phyloP scores from a whole-genome alignment of 1,140 invertebrate species.

The Orius insidiosus region DNA sequence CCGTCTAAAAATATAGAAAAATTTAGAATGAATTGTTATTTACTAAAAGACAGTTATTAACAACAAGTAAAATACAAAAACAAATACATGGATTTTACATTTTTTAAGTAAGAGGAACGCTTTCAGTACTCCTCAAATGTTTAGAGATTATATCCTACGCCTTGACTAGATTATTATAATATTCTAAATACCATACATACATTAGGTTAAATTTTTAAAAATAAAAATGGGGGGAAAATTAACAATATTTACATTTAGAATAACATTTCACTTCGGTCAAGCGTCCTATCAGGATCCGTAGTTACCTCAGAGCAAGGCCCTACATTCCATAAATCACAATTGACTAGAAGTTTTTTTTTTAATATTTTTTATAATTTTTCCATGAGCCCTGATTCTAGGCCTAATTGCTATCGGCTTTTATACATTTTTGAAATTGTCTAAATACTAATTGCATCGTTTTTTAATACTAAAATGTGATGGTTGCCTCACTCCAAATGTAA shows the following conservation, averaged over 20 bases:
- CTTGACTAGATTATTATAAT: constrained; percentile 16
- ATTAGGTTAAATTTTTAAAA: neutral
- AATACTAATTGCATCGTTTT: too few species aligned
- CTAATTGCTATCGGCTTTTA: constrained; percentile 14
- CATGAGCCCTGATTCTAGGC: constrained; percentile 15
- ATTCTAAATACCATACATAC: constrained; percentile 12
- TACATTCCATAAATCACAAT: constrained; percentile 15
- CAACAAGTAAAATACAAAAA: constrained; percentile 8
- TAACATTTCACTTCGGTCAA: constrained; percentile 20
- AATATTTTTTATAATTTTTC: constrained; percentile 9
- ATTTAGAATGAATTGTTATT: constrained; percentile 15
- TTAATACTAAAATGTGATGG: too few species aligned
- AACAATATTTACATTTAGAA: constrained; percentile 25
- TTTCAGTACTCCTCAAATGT: constrained; percentile 9
- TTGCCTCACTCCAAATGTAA: too few species aligned
- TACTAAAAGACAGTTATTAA: constrained; percentile 10
- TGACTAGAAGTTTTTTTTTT: constrained; percentile 17
- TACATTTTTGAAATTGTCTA: too few species aligned
- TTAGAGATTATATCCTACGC: constrained; percentile 13
- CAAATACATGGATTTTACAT: constrained; percentile 4
- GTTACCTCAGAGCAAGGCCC: constrained; percentile 6
- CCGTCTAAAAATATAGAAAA: constrained; percentile 13
- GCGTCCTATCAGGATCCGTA: constrained; percentile 12
- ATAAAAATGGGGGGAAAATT: constrained; percentile 1
- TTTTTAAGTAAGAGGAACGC: constrained; percentile 8